Base-by-base conservation (phyloP, 2,888 invertebrate genomes). In the Sesia apiformis region DNA sequence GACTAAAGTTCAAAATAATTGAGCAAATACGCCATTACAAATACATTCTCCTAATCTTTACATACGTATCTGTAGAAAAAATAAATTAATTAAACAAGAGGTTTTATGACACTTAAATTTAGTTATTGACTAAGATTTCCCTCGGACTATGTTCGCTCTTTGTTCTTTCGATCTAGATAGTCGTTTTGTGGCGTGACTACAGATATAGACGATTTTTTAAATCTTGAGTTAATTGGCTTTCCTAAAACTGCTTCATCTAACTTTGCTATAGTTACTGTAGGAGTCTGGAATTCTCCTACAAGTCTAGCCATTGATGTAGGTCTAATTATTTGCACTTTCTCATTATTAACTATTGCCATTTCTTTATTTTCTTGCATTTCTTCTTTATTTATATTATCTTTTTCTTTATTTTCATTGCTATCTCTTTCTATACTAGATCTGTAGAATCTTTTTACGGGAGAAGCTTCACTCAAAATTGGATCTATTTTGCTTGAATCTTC, bases 241-340 rank as follows among this genome's bases (percentile, higher is more conserved):
- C 86, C 86, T 68, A 86, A 67, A 49, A 89, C 66, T 5, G 87
- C 87, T 63, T 83, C 79, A 8, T 88, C 88, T 73, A 89, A 61
- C 65, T 79, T 81, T 0, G 70, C 76, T 66, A 86, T 81, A 4
- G 78, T 72, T 3, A 74, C 81, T 56, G 72, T 72, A 23, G 77
- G 81, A 3, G 83, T 80, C 46, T 75, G 69, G 53, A 66, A 73
- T 38, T 81, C 72, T 23, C 84, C 83, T 4, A 84, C 82, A 40
- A 81, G 60, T 62, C 63, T 77, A 23, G 79, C 73, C 53, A 69
- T 65, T 4, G 82, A 59, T 1, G 81, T 83, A 0, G 88, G 86
- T 60, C 85, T 72, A 1, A 87, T 69, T 38, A 88, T 83, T 69
- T 84, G 84, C 39, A 89, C 76, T 62, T 76, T 84, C 55, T 87